Base-by-base conservation (phyloP, 2,888 invertebrate species). In the Automeris io region DNA sequence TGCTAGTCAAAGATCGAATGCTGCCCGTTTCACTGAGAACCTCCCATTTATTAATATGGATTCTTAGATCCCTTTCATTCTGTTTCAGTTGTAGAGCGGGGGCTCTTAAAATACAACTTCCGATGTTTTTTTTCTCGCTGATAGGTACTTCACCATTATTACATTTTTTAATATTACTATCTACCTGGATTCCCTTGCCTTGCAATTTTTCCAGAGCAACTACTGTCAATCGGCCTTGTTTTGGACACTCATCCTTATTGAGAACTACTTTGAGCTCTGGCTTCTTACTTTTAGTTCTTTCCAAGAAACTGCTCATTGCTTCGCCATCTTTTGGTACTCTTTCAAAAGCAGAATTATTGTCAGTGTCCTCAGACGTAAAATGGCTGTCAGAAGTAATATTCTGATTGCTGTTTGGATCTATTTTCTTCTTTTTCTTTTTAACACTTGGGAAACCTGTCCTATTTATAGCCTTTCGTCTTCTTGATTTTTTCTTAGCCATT, bases 371-470 rank as follows among this genome's bases (percentile, higher is more conserved):
- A 3, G 81, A 82, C 12, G 78, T 79, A 25, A 76, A 55, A 42
- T 79, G 72, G 51, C 66, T 73, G 26, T 81, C 83, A 3, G 79
- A 79, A 21, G 62, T 54, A 31, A 61, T 42, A 38, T 62, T 69
- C 51, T 60, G 55, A 44, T 49, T 56, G 33, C 44, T 61, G 35
- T 43, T 65, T 38, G 58, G 50, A 44, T 82, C 83, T 35, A 76
- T 48, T 57, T 91, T 93, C 66, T 94, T 93, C 66, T 95, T 95
- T 75, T 95, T 95, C 64, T 91, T 92, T 60, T 94, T 94, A 9
- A 93, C 83, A 13, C 91, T 93, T 0, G 96, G 96, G 69, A 96
- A 96, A 2, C 96, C 96, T 11, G 95, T 96, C 53, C 95, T 88
- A 64, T 96, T 96, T 26, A 94, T 92, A 12, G 93, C 91, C 67